These are phyloP conservation scores for Hozukius guyotensis DNA, from an alignment of 2,797 vertebrate species.

Conservation along the genomic window DNA sequence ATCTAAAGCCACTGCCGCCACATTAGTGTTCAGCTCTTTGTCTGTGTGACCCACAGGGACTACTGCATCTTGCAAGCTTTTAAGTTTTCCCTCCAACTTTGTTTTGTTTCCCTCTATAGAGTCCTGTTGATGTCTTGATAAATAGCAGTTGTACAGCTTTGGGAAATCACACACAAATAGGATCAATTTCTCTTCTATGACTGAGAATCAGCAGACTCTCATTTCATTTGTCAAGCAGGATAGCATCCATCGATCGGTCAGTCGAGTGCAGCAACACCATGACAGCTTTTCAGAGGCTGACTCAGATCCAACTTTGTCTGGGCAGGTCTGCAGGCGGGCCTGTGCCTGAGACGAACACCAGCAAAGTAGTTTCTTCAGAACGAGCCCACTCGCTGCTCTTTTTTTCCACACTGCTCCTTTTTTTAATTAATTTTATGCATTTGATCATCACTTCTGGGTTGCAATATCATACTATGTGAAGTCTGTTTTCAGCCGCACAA, in stretches of 20 bases:
- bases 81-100: neutral
- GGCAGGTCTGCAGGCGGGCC: constrained; percentile 11
- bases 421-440: constrained; percentile 4
- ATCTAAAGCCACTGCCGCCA: neutral
- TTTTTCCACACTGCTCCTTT: neutral
- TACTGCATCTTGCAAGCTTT: neutral
- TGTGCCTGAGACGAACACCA: constrained; percentile 16
- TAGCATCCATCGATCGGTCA: constrained; percentile 47
- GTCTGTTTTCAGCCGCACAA: neutral
- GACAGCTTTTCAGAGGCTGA: constrained; percentile 36
- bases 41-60: neutral
- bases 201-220: constrained; percentile 43
- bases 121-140: constrained; percentile 18
- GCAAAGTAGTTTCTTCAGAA: constrained; percentile 22
- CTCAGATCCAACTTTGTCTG: constrained; percentile 12
- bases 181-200: constrained; percentile 44
- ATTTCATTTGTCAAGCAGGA: constrained; percentile 53
- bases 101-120: constrained; percentile 10
- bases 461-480: neutral
- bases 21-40: neutral
- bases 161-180: constrained; percentile 58
- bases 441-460: neutral
- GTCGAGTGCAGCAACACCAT: constrained; percentile 36
- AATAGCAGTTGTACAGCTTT: constrained; percentile 31
- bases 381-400: neutral